These are phyloP conservation scores for Enteromius afrohamiltoni DNA, from an alignment of 2,797 vertebrate species.

Conservation along the genomic window DNA sequence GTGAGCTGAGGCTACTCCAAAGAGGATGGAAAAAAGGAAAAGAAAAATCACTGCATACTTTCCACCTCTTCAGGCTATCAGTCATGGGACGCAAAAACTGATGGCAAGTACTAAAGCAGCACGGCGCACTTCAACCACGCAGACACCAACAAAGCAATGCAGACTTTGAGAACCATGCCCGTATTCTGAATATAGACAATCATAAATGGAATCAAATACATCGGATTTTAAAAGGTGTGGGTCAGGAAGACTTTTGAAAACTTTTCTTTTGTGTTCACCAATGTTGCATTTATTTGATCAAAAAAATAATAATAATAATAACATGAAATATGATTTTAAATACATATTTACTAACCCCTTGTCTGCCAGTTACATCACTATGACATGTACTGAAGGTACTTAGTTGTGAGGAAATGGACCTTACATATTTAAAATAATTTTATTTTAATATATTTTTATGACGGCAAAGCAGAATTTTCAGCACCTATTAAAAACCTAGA, in stretches of 20 bases:
- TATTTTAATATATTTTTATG: not conserved
- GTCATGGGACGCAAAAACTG: constrained; percentile 33
- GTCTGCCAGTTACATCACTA: too few species aligned
- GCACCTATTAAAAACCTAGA: not conserved
- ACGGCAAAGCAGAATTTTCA: not conserved
- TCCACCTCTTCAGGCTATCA: constrained; percentile 53
- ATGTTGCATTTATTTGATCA: not conserved
- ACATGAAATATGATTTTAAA: not conserved
- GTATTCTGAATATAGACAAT: not conserved
- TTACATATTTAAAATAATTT: not conserved
- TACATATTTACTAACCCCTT: too few species aligned
- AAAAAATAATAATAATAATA: not conserved
- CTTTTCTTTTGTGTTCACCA: not conserved
- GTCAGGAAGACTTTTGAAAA: not conserved
- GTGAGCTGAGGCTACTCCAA: constrained; percentile 2
- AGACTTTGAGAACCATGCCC: not conserved
- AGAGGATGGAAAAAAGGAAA: not conserved
- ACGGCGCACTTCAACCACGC: not conserved
- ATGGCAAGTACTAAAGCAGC: not conserved
- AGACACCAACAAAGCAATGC: not conserved
- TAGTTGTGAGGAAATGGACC: too few species aligned
- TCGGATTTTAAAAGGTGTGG: not conserved
- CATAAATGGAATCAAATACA: not conserved
- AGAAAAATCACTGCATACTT: constrained; percentile 48
- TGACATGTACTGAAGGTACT: too few species aligned